phyloP scores from a whole-genome alignment of 2,888 invertebrate genomes.

The Oscheius sp. region DNA sequence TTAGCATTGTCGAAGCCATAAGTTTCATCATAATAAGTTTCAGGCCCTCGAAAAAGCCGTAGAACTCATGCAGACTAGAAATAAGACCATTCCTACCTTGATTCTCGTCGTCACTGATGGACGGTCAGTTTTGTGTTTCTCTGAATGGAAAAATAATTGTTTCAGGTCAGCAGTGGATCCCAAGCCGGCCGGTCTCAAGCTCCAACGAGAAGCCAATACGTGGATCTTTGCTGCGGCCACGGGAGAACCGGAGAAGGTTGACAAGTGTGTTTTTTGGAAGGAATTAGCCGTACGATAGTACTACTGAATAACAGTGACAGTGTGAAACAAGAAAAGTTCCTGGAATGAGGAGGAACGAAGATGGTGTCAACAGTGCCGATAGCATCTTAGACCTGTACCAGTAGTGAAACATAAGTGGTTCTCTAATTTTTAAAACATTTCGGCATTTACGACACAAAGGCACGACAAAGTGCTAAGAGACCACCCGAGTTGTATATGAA shows the following conservation, averaged over 20 bases:
- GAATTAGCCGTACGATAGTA: no score
- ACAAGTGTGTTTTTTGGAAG: slow-evolving; percentile 38
- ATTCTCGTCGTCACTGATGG: slow-evolving; percentile 71
- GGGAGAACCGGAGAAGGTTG: slow-evolving; percentile 66
- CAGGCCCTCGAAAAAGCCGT: slow-evolving; percentile 66
- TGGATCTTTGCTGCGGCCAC: slow-evolving; percentile 71
- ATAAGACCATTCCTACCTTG: slow-evolving; percentile 66
- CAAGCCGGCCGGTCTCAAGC: slow-evolving; percentile 36
- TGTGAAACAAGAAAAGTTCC: no score
- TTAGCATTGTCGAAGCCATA: no score
- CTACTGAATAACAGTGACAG: no score
- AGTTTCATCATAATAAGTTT: background rate
- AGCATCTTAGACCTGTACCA: no score
- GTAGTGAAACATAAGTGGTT: no score
- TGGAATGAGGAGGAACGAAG: no score
- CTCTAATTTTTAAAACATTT: no score
- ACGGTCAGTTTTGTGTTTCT: slow-evolving; percentile 36
- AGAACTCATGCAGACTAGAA: slow-evolving; percentile 65
- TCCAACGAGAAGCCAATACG: slow-evolving; percentile 59
- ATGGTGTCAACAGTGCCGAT: no score
- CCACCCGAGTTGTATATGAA: no score
- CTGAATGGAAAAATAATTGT: slow-evolving; percentile 1
- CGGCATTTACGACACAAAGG: no score
- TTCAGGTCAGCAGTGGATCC: slow-evolving; percentile 64
- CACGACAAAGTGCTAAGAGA: no score